These are phyloP conservation scores for Sycophila sp. DNA, from an alignment of 1,140 invertebrate genomes.

Conservation along the genomic window DNA sequence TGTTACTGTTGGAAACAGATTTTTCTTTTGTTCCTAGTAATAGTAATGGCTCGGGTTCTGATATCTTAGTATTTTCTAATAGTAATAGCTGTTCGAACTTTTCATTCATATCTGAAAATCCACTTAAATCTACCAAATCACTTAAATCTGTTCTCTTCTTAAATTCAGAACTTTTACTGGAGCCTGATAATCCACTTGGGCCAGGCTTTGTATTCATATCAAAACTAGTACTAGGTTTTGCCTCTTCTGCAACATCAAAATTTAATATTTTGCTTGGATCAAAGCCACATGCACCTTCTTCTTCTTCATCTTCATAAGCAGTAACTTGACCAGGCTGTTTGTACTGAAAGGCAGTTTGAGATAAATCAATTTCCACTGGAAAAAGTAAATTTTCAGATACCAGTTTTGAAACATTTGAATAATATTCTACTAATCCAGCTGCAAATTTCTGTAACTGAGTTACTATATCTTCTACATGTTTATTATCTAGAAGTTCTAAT, in stretches of 20 bases:
- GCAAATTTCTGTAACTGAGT: conserved; percentile 85
- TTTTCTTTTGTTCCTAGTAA: conserved; percentile 1
- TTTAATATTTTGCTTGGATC: conserved; percentile 46
- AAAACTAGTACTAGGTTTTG: background rate
- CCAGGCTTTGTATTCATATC: background rate
- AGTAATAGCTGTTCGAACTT: conserved; percentile 31
- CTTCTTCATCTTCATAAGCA: conserved; percentile 61
- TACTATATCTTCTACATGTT: conserved; percentile 95
- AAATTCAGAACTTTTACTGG: background rate
- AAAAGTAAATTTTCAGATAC: conserved; percentile 83
- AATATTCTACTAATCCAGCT: conserved; percentile 82
- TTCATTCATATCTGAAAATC: conserved; percentile 46
- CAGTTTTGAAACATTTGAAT: conserved; percentile 73
- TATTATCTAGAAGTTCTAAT: conserved; percentile 95
- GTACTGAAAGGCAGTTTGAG: conserved; percentile 90
- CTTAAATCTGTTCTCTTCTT: conserved; percentile 2
- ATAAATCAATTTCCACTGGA: conserved; percentile 96
- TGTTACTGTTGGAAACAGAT: background rate
- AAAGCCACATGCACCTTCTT: conserved; percentile 51
- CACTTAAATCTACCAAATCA: conserved; percentile 34
- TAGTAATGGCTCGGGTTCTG: background rate
- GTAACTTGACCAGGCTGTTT: conserved; percentile 72
- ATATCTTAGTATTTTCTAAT: background rate
- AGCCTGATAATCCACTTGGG: background rate
- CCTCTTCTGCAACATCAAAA: conserved; percentile 44